Evolutionary conservation across 2,113 vertebrate species (phyloP).

Genomic region (Neolamprologus cancellatus): DNA sequence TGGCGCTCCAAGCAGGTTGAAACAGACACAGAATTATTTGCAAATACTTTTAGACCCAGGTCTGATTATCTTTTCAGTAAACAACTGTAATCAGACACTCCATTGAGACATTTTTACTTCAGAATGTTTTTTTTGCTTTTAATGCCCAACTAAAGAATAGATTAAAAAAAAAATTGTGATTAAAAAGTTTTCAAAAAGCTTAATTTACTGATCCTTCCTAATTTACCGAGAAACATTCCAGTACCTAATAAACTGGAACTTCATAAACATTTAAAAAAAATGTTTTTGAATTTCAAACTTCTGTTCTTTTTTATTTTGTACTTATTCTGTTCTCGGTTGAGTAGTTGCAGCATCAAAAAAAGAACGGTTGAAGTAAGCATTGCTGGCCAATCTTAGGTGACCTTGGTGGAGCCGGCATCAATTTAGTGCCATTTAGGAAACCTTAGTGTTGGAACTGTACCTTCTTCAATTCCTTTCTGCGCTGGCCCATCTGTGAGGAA

Average conservation of each 20-base stretch:
- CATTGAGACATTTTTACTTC: background rate
- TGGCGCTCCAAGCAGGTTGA: constrained; percentile 31
- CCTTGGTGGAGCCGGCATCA: constrained; percentile 45
- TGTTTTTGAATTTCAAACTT: background rate
- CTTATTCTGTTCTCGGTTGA: background rate
- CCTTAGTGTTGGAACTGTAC: constrained; percentile 1
- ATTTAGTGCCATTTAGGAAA: constrained; percentile 51
- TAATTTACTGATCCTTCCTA: background rate
- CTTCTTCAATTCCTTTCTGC: background rate
- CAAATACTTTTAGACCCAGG: constrained; percentile 20
- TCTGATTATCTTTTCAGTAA: constrained; percentile 24
- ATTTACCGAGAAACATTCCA: background rate
- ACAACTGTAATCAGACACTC: background rate
- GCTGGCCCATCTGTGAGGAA: constrained; percentile 14
- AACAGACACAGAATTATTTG: constrained; percentile 23
- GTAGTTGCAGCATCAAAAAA: background rate
- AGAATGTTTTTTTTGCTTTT: background rate
- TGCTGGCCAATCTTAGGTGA: background rate
- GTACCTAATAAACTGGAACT: background rate
- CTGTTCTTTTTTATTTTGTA: background rate
- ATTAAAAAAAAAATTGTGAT: background rate
- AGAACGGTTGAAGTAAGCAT: background rate
- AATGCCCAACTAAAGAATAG: background rate
- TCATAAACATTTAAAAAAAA: background rate
- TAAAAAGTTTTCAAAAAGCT: background rate